Base-by-base conservation (phyloP, 2,888 invertebrate genomes). In the Athalia rosae region DNA sequence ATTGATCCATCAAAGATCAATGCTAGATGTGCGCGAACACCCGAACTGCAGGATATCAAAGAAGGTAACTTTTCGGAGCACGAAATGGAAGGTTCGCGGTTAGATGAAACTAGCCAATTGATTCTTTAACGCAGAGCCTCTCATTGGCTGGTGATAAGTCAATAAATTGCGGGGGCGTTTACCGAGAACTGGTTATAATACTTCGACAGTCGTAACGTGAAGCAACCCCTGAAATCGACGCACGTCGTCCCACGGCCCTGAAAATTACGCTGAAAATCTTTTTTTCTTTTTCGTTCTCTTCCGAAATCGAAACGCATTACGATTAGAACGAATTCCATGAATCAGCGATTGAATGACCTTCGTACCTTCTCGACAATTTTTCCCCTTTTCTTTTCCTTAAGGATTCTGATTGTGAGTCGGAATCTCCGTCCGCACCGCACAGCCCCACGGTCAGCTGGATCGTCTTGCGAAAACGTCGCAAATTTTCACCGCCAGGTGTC, bases 91-190 rank as follows among this genome's bases (percentile, higher is more conserved):
- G 43, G 5, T 45, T 45, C 13, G 58, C 58, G 71, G 45, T 56
- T 71, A 71, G 56, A 58, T 45, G 58, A 71, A 71, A 71, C 71
- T 71, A 71, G 28, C 71, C 71, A 71, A 56, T 71, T 71, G 71
- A 56, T 71, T 56, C 50, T 50, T 53, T 69, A 53, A 13, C 56
- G 15, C 50, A 45, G 8, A 71, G 58, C 63, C 53, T 15, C 76
- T 63, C 64, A 76, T 76, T 76, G 63, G 53, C 63, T 53, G 64
- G 63, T 76, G 56, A 63, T 76, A 76, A 53, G 63, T 64, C 76
- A 76, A 76, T 64, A 76, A 64, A 76, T 63, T 4, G 63, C 41
- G 41, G 53, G 28, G 15, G 64, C 63, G 63, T 58, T 0, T 9
- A 43, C 56, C 6, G 58, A 1, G 58, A 45, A 53, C 28, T 67